phyloP scores from a whole-genome alignment of 2,888 invertebrate species.

The Branchinecta sandiegonensis region DNA sequence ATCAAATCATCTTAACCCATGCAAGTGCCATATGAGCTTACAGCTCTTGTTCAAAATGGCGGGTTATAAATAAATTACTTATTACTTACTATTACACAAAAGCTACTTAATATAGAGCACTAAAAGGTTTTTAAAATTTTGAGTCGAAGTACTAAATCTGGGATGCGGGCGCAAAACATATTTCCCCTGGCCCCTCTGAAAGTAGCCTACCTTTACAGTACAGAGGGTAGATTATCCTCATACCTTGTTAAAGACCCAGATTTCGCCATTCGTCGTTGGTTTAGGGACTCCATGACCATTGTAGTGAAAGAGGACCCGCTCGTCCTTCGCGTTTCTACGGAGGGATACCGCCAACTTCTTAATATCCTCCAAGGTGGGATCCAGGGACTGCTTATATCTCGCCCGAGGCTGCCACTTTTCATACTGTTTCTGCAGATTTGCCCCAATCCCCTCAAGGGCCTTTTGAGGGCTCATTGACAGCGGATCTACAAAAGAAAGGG shows the following conservation, averaged over 20 bases:
- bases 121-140: too few relatives aligned
- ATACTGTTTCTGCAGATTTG: conserved; percentile 84
- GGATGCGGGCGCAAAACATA: too few relatives aligned
- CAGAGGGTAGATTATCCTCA: too few relatives aligned
- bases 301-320: conserved; percentile 95
- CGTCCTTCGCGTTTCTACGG: conserved; percentile 91
- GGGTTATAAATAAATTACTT: too few relatives aligned
- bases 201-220: too few relatives aligned
- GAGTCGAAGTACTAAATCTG: too few relatives aligned
- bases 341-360: conserved; percentile 90
- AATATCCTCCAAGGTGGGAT: conserved; percentile 85
- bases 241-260: conserved; percentile 97
- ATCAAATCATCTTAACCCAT: too few relatives aligned
- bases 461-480: conserved; percentile 72
- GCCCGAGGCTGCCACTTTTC: conserved; percentile 98
- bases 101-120: too few relatives aligned
- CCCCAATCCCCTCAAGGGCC: conserved; percentile 81
- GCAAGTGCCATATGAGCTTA: too few relatives aligned
- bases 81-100: too few relatives aligned
- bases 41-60: too few relatives aligned
- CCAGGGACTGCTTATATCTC: conserved; percentile 87
- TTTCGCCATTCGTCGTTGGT: conserved; percentile 94
- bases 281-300: conserved; percentile 98
- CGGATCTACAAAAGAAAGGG: conserved; percentile 49
- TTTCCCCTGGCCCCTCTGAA: too few relatives aligned